Base-by-base conservation (phyloP, 2,113 vertebrate genomes). In the Pluvialis apricaria region DNA sequence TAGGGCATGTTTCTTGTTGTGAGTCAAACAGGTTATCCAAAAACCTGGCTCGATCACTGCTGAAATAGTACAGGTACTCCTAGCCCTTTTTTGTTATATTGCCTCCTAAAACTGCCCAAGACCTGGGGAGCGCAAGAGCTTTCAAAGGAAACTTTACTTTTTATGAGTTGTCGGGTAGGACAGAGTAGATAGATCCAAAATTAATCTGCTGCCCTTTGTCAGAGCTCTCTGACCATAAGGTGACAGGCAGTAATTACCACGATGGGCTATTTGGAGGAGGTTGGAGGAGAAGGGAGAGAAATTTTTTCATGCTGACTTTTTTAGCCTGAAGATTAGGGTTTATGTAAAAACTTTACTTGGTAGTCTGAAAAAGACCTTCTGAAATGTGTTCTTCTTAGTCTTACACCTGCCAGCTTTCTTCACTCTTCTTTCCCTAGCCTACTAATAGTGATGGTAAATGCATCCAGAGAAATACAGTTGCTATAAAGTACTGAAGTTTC, bases 331-430 rank as follows among this genome's bases (percentile, higher is more conserved):
- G 73, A 84, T 88, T 79, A 81, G 79, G 36, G 25, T 92, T 96
- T 89, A 78, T 86, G 42, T 69, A 79, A 70, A 11, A 71, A 52
- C 34, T 73, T 71, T 49, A 32, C 68, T 62, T 92, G 24, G 62
- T 94, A 89, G 55, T 83, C 62, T 92, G 75, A 96, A 90, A 96
- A 86, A 84, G 91, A 57, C 36, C 82, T 92, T 88, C 85, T 96
- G 68, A 96, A 96, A 93, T 34, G 61, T 86, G 66, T 82, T 94
- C 75, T 73, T 96, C 86, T 95, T 85, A 93, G 80, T 73, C 86
- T 94, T 94, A 92, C 91, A 96, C 94, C 88, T 92, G 94, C 85
- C 85, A 85, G 69, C 81, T 94, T 97, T 97, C 88, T 70, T 80
- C 81, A 93, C 94, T 92, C 55, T 89, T 92, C 82, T 83, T 87